A percentile compares a stretch with the other conserved stretches of the same genome.
These are phyloP conservation scores for Heliconius charithonia DNA, from an alignment of 2,888 invertebrate genomes.

Conservation along the genomic window DNA sequence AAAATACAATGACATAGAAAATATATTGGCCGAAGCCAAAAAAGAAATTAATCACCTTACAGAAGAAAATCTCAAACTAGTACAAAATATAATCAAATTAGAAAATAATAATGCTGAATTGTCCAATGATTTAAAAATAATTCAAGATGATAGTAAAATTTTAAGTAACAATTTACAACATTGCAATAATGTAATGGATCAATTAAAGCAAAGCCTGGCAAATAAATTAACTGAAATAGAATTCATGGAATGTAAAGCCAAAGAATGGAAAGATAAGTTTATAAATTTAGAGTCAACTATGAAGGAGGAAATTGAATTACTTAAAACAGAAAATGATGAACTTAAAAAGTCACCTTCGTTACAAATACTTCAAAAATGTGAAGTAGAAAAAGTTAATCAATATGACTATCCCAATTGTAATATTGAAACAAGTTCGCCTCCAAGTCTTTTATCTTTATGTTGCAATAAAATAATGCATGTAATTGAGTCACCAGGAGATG, in stretches of 20 bases:
- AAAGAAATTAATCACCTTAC: slow-evolving; percentile 56
- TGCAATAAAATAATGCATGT: slow-evolving; percentile 64
- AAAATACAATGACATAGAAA: slow-evolving; percentile 48
- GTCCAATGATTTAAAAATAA: slow-evolving; percentile 51
- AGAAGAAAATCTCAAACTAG: slow-evolving; percentile 54
- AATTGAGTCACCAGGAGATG: slow-evolving; percentile 57
- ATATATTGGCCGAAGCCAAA: slow-evolving; percentile 52
- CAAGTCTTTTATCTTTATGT: slow-evolving; percentile 69
- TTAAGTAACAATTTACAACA: slow-evolving; percentile 55
- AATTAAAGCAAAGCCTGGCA: slow-evolving; percentile 59
- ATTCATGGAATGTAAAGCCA: slow-evolving; percentile 58
- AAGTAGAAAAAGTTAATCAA: slow-evolving; percentile 28
- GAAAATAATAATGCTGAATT: slow-evolving; percentile 53
- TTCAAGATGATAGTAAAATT: slow-evolving; percentile 52
- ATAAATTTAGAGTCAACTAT: slow-evolving; percentile 54
- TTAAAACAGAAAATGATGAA: slow-evolving; percentile 60
- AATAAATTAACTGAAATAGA: slow-evolving; percentile 61
- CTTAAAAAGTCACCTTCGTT: slow-evolving; percentile 52
- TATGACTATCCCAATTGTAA: slow-evolving; percentile 38
- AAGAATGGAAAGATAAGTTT: slow-evolving; percentile 62
- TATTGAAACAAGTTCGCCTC: slow-evolving; percentile 57
- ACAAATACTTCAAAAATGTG: slow-evolving; percentile 23
- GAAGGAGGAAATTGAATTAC: slow-evolving; percentile 59
- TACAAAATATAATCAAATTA: slow-evolving; percentile 51
- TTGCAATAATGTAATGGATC: slow-evolving; percentile 56